Evolutionary conservation across 2,888 invertebrate genomes (phyloP).

Genomic region (Caenorhabditis imperialis): DNA sequence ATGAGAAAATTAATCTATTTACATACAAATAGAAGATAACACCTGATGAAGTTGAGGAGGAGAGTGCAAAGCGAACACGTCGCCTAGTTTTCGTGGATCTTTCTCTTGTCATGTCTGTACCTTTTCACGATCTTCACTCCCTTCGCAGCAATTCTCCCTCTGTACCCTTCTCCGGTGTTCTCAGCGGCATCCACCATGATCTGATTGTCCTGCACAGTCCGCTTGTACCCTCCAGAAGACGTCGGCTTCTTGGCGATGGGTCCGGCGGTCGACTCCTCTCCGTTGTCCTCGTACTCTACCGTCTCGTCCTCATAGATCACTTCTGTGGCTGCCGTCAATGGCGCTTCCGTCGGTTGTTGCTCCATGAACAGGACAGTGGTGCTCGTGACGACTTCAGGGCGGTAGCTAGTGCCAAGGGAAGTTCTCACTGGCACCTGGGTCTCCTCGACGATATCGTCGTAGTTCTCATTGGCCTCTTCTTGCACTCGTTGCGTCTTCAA

Average conservation of each 20-base stretch:
- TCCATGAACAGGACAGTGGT: conserved; percentile 28
- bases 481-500: conserved; percentile 31
- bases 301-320: conserved; percentile 53
- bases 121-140: conserved; percentile 47
- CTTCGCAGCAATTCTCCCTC: conserved; percentile 18
- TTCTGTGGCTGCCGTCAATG: conserved; percentile 9
- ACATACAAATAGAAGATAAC: conserved; percentile 36
- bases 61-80: background rate
- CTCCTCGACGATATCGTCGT: conserved; percentile 48
- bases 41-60: conserved; percentile 39
- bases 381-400: conserved; percentile 32
- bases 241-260: conserved; percentile 34
- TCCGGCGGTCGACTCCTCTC: conserved; percentile 4
- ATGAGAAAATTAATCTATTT: background rate
- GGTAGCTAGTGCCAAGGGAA: conserved; percentile 21
- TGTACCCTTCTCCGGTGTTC: conserved; percentile 43
- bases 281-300: conserved; percentile 42
- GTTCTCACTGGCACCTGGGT: conserved; percentile 34
- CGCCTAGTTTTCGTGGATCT: conserved; percentile 34
- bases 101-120: conserved; percentile 28
- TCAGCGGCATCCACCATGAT: conserved; percentile 49
- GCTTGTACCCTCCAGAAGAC: conserved; percentile 30
- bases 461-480: conserved; percentile 34
- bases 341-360: conserved; percentile 2
- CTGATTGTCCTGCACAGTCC: conserved; percentile 46